A percentile compares a stretch with the other conserved stretches of the same genome.
phyloP scores from a whole-genome alignment of 2,797 vertebrate species.

The Sorex maritimensis region DNA sequence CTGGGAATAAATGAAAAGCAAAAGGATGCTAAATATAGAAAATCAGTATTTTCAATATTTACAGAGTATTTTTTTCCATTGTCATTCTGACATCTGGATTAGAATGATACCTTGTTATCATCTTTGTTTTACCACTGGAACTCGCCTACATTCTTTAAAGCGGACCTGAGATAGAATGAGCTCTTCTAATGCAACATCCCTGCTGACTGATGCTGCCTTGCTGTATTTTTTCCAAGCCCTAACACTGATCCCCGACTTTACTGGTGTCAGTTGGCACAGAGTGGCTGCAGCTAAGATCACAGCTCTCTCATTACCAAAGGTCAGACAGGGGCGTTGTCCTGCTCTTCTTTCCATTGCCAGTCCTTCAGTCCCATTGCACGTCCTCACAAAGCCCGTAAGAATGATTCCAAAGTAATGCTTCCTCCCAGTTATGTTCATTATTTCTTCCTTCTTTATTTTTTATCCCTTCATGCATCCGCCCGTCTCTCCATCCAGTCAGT shows the following conservation, averaged over 20 bases:
- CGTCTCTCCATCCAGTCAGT: not conserved
- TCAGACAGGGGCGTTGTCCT: not conserved
- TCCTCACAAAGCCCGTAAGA: conserved; percentile 11
- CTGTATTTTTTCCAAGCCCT: not conserved
- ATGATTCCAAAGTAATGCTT: conserved; percentile 2
- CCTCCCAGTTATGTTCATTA: not conserved
- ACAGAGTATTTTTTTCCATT: not conserved
- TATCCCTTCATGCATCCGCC: not conserved
- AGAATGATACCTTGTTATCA: not conserved
- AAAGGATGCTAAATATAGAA: not conserved
- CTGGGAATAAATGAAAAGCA: conserved; percentile 30
- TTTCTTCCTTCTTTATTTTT: not conserved
- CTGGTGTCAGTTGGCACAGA: not conserved
- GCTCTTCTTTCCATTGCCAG: not conserved
- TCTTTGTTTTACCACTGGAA: conserved; percentile 1
- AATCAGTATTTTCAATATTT: not conserved
- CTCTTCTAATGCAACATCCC: not conserved
- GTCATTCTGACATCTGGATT: not conserved
- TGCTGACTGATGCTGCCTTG: not conserved
- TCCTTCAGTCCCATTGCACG: not conserved
- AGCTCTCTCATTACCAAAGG: not conserved
- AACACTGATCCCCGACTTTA: not conserved
- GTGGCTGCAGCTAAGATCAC: not conserved
- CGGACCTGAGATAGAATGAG: conserved; percentile 24
- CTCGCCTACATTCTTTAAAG: conserved; percentile 29